Base-by-base conservation (phyloP, 2,113 vertebrate genomes). In the Carassius gibelio region DNA sequence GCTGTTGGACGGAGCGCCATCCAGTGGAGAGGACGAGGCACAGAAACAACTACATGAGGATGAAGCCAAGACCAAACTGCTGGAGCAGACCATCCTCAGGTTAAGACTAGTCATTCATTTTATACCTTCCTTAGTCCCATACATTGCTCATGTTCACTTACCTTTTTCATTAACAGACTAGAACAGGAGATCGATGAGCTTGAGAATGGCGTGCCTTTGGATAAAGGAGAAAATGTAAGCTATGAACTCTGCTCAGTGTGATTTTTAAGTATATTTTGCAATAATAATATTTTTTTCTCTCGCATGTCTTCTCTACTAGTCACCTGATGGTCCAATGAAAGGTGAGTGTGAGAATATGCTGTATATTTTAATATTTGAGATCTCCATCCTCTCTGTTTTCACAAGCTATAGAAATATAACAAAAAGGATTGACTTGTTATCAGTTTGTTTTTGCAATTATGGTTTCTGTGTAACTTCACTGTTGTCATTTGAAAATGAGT, bases 41-140 rank as follows among this genome's bases (percentile, higher is more conserved):
- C 94, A 95, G 91, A 94, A 92, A 66, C 98, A 97, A 91, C 95
- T 98, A 93, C 95, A 96, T 38, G 97, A 98, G 75, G 97, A 99
- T 0, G 95, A 97, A 86, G 94, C 93, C 90, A 97, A 96, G 92
- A 96, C 95, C 71, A 96, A 95, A 93, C 93, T 94, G 71, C 94
- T 99, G 93, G 97, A 99, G 90, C 96, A 95, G 68, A 94, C 95
- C 87, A 96, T 99, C 92, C 93, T 95, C 91, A 97, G 97, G 98
- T 98, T 94, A 91, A 8, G 34, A 75, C 50, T 36, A 11, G 23
- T 61, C 52, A 30, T 14, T 45, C 8, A 45, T 45, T 45, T 36
- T 36, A 45, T 9, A 42, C 26, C 3, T 61, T 11, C 8, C 8
- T 84, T 72, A 45, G 30, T 26, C 38, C 36, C 36, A 80, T 50